These are phyloP conservation scores for Peucedramus taeniatus DNA, from an alignment of 2,113 vertebrate genomes.

Conservation along the genomic window DNA sequence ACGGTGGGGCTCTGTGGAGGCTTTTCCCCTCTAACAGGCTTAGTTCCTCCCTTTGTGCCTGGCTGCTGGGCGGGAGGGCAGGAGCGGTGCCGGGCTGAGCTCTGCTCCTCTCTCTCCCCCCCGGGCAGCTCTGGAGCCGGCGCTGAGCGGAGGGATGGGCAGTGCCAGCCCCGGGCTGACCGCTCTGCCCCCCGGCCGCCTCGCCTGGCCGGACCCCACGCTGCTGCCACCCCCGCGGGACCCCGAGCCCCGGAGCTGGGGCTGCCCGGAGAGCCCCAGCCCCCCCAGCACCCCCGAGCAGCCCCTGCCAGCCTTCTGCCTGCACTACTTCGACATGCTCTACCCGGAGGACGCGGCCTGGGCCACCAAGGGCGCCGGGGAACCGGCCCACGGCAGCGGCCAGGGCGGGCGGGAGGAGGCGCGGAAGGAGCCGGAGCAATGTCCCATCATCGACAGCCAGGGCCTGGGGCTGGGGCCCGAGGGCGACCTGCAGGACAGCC, in stretches of 20 bases:
- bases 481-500: constrained; percentile 75
- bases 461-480: constrained; percentile 78
- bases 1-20: neutral
- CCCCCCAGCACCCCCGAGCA: constrained; percentile 71
- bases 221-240: constrained; percentile 27
- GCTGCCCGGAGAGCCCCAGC: constrained; percentile 66
- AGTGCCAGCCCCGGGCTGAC: constrained; percentile 75
- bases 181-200: constrained; percentile 47
- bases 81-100: neutral
- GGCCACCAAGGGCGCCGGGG: constrained; percentile 69
- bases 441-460: constrained; percentile 94
- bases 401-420: constrained; percentile 20
- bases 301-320: constrained; percentile 76
- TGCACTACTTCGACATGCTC: constrained; percentile 91
- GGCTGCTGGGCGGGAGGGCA: neutral
- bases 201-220: constrained; percentile 63
- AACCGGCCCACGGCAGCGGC: neutral
- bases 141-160: constrained; percentile 72
- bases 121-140: constrained; percentile 32
- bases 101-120: neutral
- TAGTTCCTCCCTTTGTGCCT: constrained; percentile 53
- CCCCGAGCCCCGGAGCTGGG: constrained; percentile 66
- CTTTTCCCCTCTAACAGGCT: constrained; percentile 64
- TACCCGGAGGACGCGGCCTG: constrained; percentile 78
- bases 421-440: constrained; percentile 87